A percentile compares a stretch with the other conserved stretches of the same genome.
Conservation (phyloP, 2,113 vertebrate genomes). For the Pipra filicauda region DNA sequence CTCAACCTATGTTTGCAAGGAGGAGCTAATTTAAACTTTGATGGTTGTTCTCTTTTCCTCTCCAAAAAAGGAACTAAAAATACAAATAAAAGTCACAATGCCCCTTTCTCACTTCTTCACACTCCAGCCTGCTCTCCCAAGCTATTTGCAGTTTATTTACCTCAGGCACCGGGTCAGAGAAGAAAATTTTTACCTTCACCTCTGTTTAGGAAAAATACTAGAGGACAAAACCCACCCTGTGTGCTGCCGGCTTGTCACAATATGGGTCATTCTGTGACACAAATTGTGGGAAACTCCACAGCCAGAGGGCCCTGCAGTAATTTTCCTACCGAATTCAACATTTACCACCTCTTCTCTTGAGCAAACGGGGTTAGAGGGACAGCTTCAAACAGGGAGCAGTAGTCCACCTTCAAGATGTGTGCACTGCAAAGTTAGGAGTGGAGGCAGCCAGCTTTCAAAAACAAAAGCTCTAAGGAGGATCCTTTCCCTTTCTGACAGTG, state of each 20-base stretch:
- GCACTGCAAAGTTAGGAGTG: neutral
- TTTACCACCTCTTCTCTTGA: neutral
- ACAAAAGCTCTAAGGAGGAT: neutral
- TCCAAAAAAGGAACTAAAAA: neutral
- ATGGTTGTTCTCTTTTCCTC: neutral
- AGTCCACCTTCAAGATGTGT: neutral
- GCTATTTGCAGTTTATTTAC: conserved; percentile 29
- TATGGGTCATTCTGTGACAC: neutral
- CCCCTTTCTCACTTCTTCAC: neutral
- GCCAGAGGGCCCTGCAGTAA: neutral
- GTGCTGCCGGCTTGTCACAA: neutral
- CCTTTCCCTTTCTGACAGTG: neutral
- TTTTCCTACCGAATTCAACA: neutral
- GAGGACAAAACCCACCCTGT: conserved; percentile 30
- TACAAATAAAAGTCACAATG: neutral
- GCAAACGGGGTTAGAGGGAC: neutral
- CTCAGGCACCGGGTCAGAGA: conserved; percentile 1
- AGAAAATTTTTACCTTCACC: neutral
- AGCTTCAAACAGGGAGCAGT: accelerated
- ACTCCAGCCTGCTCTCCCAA: neutral
- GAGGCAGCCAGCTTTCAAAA: neutral
- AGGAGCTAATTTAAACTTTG: neutral
- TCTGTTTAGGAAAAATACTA: conserved; percentile 58
- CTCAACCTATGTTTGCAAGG: neutral
- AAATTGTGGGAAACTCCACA: neutral